Evolutionary conservation across 1,140 invertebrate genomes (phyloP).

Genomic region (Drosophila kurseongensis): DNA sequence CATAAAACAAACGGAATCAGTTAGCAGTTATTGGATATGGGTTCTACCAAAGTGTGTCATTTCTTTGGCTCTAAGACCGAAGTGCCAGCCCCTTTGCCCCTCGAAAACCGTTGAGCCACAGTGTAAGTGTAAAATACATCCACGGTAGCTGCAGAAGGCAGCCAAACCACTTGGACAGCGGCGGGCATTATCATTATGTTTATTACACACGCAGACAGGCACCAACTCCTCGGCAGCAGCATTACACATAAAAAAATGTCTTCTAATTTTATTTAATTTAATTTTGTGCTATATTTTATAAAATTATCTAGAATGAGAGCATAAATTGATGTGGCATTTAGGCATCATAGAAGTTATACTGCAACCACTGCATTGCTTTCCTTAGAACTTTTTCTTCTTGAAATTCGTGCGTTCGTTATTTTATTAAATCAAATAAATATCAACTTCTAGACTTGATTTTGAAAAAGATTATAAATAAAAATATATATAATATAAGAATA

Average conservation of each 20-base stretch:
- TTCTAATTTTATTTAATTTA: too few relatives aligned
- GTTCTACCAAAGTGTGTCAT: conserved; percentile 51
- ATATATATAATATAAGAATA: too few relatives aligned
- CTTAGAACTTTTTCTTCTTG: too few relatives aligned
- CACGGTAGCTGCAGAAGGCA: conserved; percentile 67
- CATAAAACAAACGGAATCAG: conserved; percentile 33
- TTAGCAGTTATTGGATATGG: conserved; percentile 52
- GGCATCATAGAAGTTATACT: too few relatives aligned
- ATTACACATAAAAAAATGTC: background rate
- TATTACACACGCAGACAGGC: conserved; percentile 64
- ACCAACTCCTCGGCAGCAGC: conserved; percentile 28
- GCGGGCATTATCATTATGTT: conserved; percentile 82
- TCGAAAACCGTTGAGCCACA: conserved; percentile 20
- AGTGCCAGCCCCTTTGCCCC: conserved; percentile 39
- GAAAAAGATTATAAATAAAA: too few relatives aligned
- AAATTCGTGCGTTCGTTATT: too few relatives aligned
- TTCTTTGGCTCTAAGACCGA: conserved; percentile 65
- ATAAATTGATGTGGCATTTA: too few relatives aligned
- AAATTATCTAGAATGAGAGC: too few relatives aligned
- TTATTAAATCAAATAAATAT: too few relatives aligned
- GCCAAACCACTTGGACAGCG: conserved; percentile 65
- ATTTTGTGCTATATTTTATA: too few relatives aligned
- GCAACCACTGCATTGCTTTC: too few relatives aligned
- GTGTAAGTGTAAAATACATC: conserved; percentile 56
- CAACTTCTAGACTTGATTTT: too few relatives aligned